A percentile compares a stretch with the other conserved stretches of the same genome.
phyloP scores from a whole-genome alignment of 2,113 vertebrate species.

The Syngnathoides biaculeatus region DNA sequence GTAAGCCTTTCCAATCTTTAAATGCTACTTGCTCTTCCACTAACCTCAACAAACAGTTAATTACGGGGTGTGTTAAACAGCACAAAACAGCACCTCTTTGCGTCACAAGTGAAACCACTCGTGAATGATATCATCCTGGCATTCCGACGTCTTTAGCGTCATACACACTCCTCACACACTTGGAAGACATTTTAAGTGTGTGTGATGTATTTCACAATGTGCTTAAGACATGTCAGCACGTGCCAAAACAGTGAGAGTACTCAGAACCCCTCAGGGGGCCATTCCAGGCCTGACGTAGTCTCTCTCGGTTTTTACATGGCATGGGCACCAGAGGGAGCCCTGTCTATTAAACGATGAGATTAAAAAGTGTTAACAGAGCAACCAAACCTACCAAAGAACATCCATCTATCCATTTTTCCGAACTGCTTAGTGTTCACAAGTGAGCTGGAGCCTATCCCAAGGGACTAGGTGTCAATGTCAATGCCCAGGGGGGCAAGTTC shows the following conservation, averaged over 20 bases:
- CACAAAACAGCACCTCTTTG: background rate
- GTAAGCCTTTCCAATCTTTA: constrained; percentile 57
- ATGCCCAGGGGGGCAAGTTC: too few relatives aligned
- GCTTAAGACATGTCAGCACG: constrained; percentile 32
- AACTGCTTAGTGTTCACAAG: too few relatives aligned
- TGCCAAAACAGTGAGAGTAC: constrained; percentile 19
- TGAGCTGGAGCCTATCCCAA: too few relatives aligned
- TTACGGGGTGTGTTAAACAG: background rate
- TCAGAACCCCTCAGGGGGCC: constrained; percentile 24
- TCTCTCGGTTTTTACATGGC: background rate
- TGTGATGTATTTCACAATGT: constrained; percentile 26
- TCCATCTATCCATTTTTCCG: too few relatives aligned
- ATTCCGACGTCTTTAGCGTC: constrained; percentile 8
- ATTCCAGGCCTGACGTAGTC: constrained; percentile 16
- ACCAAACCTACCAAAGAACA: too few relatives aligned
- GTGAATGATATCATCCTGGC: constrained; percentile 8
- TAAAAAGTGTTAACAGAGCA: background rate
- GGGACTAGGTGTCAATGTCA: too few relatives aligned
- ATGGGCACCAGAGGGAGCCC: constrained; percentile 45
- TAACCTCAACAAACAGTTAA: constrained; percentile 9
- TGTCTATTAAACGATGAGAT: background rate
- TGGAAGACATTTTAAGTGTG: constrained; percentile 14
- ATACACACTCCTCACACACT: constrained; percentile 20
- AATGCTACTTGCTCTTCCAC: background rate
- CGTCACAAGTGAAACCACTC: constrained; percentile 18